Percentiles rank a stretch among this genome's conserved stretches.
Evolutionary conservation across 2,113 vertebrate genomes (phyloP).

Genomic region (Pontoporia blainvillei): DNA sequence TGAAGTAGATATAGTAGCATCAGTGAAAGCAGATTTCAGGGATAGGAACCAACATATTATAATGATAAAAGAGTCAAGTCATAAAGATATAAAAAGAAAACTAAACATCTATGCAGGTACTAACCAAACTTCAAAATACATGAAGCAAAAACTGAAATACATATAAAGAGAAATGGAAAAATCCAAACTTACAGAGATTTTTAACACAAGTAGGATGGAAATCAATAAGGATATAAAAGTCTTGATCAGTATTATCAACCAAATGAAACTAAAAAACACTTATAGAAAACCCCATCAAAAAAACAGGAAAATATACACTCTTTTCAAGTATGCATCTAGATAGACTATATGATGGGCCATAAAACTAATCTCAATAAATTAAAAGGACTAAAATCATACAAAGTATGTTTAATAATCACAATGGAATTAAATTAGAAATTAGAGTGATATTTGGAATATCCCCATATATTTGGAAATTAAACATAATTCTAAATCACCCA

Average conservation of each 20-base stretch:
- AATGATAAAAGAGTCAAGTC: background rate
- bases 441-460: background rate
- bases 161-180: background rate
- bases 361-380: background rate
- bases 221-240: background rate
- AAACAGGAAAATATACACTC: background rate
- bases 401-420: background rate
- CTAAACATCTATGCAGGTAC: background rate
- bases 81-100: background rate
- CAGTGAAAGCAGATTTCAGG: background rate
- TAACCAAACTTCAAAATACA: background rate
- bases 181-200: background rate
- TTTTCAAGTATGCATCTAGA: background rate
- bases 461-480: background rate
- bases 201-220: background rate
- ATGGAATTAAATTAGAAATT: background rate
- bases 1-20: background rate
- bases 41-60: background rate
- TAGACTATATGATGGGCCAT: background rate
- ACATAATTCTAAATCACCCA: background rate
- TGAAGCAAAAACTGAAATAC: background rate
- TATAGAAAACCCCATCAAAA: background rate
- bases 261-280: background rate
- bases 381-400: background rate
- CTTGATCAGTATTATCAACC: background rate